Base-by-base conservation (phyloP, 30 jellyfish, hydroid and myxozoan species). In the Clytia hemisphaerica region DNA sequence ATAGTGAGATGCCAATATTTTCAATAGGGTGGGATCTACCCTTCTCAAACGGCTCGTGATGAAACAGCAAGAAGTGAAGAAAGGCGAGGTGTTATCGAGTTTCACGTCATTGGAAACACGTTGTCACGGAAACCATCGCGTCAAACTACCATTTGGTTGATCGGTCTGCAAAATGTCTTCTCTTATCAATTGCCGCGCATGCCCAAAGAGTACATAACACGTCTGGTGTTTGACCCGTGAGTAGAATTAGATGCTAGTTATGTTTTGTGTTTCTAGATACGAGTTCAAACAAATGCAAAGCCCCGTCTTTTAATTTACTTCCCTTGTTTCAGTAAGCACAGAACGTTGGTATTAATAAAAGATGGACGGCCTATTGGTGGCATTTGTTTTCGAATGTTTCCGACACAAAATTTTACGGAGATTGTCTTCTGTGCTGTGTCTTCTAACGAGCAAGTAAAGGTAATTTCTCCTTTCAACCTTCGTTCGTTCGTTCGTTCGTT, bases 351-450 rank as follows among this genome's bases (percentile, higher is more conserved):
- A 10, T 70, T 88, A 30, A 79, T 88, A 4, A 88, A 88, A 71
- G 97, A 88, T 80, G 97, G 97, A 30, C 82, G 97, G n/a, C 97
- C 97, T 1, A 88, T 88, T 51, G 97, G 97, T 16, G 97, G 97
- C 28, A 81, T 88, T 14, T 88, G 97, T 45, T 88, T 88, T 57
- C 76, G 97, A 33, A 88, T 88, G 97, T 88, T 88, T 54, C 97
- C 97, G n/a, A 71, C 83, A 9, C 97, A 88, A 42, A 77, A 72
- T 50, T 88, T 88, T 61, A 88, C 97, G 4, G 97, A 88, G 68
- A 88, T 88, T 40, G 97, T 88, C 7, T 88, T 88, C 58, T 88
- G 97, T 61, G 97, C 97, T n/a, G 94, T 88, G 21, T 88, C 97
- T n/a, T 88, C 97, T 16, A 88, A 88, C 60, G 97, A 88, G 30